Base-by-base conservation (phyloP, 2,797 vertebrate genomes). In the Parauchenoglanis punctatus region DNA sequence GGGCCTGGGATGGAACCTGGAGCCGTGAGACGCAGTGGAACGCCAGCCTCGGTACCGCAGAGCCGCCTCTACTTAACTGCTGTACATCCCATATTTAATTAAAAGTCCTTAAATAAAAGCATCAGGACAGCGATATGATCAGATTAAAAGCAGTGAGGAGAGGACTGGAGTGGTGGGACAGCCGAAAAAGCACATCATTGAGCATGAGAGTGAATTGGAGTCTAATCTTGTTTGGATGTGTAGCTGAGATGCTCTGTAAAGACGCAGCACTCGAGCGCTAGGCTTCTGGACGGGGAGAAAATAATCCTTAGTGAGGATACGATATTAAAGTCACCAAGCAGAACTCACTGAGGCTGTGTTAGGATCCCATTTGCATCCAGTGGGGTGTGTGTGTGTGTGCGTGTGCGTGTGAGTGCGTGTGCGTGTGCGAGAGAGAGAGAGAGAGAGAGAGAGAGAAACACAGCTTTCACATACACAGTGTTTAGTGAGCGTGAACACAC, bases 241-340 rank as follows among this genome's bases (percentile, higher is more conserved):
- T 95, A 93, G 94, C 93, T 93, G 91, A 94, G 94, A 94, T 92
- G 93, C 94, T 87, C 94, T 94, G 92, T 76, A 78, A 95, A 93
- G 93, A 93, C 93, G 93, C 94, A 94, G 93, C 92, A 95, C 95
- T 96, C 93, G 94, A 94, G 92, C 93, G 92, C 93, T 94, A 92
- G 94, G 94, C 95, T 95, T 86, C 87, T 92, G 87, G 84, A 94
- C 91, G 93, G 92, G 91, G 92, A 95, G 93, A 95, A 94, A 95
- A 95, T 96, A 96, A 96, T 96, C 95, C 94, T 93, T 92, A 91
- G 94, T 93, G 94, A 92, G 95, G 94, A 96, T 95, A 95, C 94
- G 94, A 96, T 95, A 95, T 95, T 95, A 94, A 95, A 95, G 94
- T 94, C 95, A 94, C 92, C 95, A 93, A 95, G 95, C 95, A 95